These are phyloP conservation scores for Telmatherina bonti DNA, from an alignment of 2,797 vertebrate genomes.

Conservation along the genomic window DNA sequence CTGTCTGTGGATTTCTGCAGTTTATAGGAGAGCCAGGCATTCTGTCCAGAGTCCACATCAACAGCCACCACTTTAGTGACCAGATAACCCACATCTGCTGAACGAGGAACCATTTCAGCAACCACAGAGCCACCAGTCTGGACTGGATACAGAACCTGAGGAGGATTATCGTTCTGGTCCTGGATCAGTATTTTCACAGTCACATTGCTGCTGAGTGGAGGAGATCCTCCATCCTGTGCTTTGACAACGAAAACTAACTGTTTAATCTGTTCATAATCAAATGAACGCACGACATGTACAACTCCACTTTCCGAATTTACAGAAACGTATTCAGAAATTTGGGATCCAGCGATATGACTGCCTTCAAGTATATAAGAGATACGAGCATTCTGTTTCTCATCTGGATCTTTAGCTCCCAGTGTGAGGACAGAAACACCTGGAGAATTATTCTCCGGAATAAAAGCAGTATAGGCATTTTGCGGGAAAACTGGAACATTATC, in stretches of 20 bases:
- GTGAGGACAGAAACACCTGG: constrained; percentile 59
- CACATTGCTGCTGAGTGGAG: too few relatives aligned
- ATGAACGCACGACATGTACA: constrained; percentile 71
- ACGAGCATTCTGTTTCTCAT: constrained; percentile 71
- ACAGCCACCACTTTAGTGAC: too few relatives aligned
- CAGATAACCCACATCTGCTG: too few relatives aligned
- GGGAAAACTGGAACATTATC: constrained; percentile 73
- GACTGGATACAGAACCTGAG: too few relatives aligned
- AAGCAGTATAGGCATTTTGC: constrained; percentile 37
- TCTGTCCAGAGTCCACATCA: too few relatives aligned
- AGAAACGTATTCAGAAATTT: constrained; percentile 62
- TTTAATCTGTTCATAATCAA: constrained; percentile 80
- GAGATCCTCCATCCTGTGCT: too few relatives aligned
- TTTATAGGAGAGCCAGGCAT: too few relatives aligned
- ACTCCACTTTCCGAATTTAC: constrained; percentile 72
- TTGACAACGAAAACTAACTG: constrained; percentile 51
- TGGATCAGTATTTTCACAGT: too few relatives aligned
- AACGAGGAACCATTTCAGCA: too few relatives aligned
- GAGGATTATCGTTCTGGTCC: too few relatives aligned
- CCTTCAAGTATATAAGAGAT: constrained; percentile 70
- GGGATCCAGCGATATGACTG: constrained; percentile 29
- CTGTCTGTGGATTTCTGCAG: too few relatives aligned
- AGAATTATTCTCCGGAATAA: constrained; percentile 69
- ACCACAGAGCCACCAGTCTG: too few relatives aligned
- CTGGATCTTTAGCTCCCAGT: constrained; percentile 59